Evolutionary conservation across 2,888 invertebrate species (phyloP), one percentile per base, ranked within the genome.

Genomic region (Taphrorychus bicolor): DNA sequence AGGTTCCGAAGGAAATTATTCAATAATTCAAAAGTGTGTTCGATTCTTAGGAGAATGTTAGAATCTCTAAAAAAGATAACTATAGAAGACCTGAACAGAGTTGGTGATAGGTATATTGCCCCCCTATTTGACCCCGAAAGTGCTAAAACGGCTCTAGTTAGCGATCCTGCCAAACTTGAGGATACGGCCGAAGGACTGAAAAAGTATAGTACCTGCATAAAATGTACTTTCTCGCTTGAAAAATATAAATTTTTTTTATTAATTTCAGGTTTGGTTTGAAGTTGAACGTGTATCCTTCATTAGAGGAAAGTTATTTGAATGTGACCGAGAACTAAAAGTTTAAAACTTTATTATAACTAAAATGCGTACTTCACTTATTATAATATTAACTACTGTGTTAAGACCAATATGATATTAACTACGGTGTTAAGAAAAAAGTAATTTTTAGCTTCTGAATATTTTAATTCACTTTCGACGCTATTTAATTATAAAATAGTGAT

Each of bases 121-220:
- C 81, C 87, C 2, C 82, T 95, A 69, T 91, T 94, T 79, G 85
- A 89, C 76, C 80, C 87, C 0, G 79, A 81, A 11, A 77, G 82
- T 66, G 84, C 87, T 57, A 87, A 87, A 76, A 87, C 91, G n/a
- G 88, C 90, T 16, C 82, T 94, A 71, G 91, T 91, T 23, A 93
- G 93, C 78, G 91, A 92, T 79, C 91, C 93, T 9, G 85, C 88
- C 66, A 93, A 93, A 82, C 88, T 90, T 54, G 82, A 85, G 16
- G 90, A 91, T 77, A 83, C 92, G 72, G 84, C 86, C 48, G 82
- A 85, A 9, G 88, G 87, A 4, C 90, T 94, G 74, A 85, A 87
- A 76, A 87, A 86, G 91, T 91, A 77, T 71, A 9, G 7, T 32
- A 32, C 11, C 32, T 9, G 23, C 7, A 23, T 23, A 24, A 24